Evolutionary conservation across 2,888 invertebrate species (phyloP), one percentile per base, ranked within the genome.

Genomic region (Megamerina dolium): DNA sequence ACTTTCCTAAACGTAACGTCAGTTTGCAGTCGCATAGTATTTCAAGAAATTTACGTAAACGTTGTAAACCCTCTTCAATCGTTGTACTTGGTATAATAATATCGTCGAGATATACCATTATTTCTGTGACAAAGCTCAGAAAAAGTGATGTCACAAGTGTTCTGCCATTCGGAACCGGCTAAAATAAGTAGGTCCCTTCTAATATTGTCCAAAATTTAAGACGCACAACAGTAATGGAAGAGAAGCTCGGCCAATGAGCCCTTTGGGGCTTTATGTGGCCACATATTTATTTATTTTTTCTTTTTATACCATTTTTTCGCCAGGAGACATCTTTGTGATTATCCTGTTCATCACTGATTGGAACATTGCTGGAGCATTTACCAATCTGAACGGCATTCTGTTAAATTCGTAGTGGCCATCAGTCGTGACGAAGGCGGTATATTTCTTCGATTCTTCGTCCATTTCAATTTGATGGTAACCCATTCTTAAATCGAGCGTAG

Each of bases 401-500:
- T n/a, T n/a, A n/a, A n/a, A n/a, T n/a, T n/a, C n/a, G n/a, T n/a
- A n/a, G n/a, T n/a, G n/a, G 37, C 9, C 46, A 1, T 45, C 45
- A 13, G 31, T 36, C 4, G 45, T 49, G 8, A 47, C 20, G 14
- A 47, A 49, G 3, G 49, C 46, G 2, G 51, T 51, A 20, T 37
- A 43, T 10, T 45, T 21, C 14, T 30, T 34, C 2, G 41, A 45
- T 8, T 19, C 6, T 17, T 45, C 34, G 5, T 45, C 34, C 3
- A 46, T 37, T 38, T 50, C 43, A 3, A 51, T 48, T 40, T 54
- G 48, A 6, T 50, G 48, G 16, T 43, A 51, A 1, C 47, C 48
- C 48, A 46, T 44, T 3, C 48, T 33, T 13, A 53, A 18, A 6
- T 51, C 44, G 1, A 48, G 42, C 1, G 45, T 43, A 2, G 49